Evolutionary conservation across 2,113 vertebrate genomes (phyloP), one percentile per base, ranked within the genome.

Genomic region (Sebastes fasciatus): DNA sequence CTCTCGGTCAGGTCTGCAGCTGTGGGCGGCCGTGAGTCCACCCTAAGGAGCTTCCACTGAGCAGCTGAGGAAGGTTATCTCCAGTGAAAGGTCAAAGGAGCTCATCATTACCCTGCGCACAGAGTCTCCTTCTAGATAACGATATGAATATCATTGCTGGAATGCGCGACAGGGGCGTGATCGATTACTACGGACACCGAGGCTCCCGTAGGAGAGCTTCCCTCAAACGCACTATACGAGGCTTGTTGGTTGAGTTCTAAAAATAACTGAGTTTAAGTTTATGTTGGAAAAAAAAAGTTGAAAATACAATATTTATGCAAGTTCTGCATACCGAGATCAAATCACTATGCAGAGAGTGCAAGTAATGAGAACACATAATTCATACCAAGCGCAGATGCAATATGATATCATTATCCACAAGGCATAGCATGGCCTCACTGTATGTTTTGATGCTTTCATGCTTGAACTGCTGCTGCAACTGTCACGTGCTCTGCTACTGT

Each of bases 11-110:
- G 60, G 71, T 83, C 77, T 82, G 62, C 62, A 74, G 77, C 43
- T 51, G 55, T 71, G 78, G 84, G 79, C n/a, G 58, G 63, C 74
- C 61, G 5, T n/a, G 71, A 69, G 79, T 79, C 70, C 79, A 83
- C 70, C 66, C 77, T 48, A 42, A 83, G 80, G 80, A 89, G 74
- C 57, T 19, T 86, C 80, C 34, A 77, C 65, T 2, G 74, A 67
- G 82, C 40, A 69, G 77, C 66, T 46, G 54, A 84, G 77, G 86
- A 79, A 86, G 75, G 77, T 84, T 86, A 88, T 85, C 88, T 79
- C 67, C 48, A 55, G 83, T 76, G 42, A 91, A 86, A 90, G 87
- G 86, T 91, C 87, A 89, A 62, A 79, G 60, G 66, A 89, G 79
- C 86, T 88, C 88, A 85, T 91, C 89, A 86, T 86, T 82, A 88